Evolutionary conservation across 2,113 vertebrate species (phyloP).

Genomic region (Thalassarche chlororhynchos): DNA sequence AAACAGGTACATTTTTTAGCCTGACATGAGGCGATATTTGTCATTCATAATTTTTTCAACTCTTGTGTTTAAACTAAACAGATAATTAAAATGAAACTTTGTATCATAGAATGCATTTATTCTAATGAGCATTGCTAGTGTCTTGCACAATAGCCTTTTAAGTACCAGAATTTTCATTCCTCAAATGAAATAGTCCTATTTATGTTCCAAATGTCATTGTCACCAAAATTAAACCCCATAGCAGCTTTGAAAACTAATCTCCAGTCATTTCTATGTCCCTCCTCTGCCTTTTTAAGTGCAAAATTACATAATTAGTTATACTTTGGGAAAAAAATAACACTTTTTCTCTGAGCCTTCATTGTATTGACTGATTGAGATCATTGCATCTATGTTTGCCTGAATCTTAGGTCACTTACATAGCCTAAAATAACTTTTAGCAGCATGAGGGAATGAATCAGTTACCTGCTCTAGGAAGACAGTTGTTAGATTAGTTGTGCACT

Average conservation of each 20-base stretch:
- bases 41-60: background rate
- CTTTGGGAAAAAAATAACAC: background rate
- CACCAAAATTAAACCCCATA: background rate
- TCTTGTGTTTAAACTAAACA: background rate
- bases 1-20: background rate
- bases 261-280: background rate
- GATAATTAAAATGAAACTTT: background rate
- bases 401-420: background rate
- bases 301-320: background rate
- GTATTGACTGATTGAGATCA: background rate
- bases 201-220: background rate
- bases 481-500: background rate
- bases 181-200: background rate
- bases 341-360: background rate
- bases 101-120: background rate
- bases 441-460: background rate
- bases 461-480: background rate
- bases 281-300: background rate
- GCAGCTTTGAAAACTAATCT: background rate
- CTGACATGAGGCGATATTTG: background rate
- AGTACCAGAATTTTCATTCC: conserved; percentile 9
- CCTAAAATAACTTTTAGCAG: background rate
- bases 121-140: background rate
- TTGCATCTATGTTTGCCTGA: background rate
- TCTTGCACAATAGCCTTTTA: background rate